Evolutionary conservation across 2,888 invertebrate genomes (phyloP).

Genomic region (Eilema depressum): DNA sequence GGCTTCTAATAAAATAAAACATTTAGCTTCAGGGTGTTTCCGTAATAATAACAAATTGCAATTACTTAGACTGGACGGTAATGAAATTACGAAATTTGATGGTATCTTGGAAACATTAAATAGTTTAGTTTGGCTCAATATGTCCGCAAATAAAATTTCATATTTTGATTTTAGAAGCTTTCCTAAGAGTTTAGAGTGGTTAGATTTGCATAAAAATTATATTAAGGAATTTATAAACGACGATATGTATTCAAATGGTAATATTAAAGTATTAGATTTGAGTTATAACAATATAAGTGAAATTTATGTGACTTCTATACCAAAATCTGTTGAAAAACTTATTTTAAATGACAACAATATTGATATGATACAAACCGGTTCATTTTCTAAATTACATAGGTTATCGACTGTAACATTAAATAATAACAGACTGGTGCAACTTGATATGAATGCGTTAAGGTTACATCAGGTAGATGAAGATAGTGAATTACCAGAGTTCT

Average conservation of each 20-base stretch:
- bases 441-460: constrained; percentile 91
- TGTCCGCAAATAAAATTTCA: constrained; percentile 91
- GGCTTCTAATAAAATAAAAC: constrained; percentile 92
- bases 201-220: constrained; percentile 92
- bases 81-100: constrained; percentile 91
- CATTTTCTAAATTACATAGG: constrained; percentile 90
- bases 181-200: constrained; percentile 91
- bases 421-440: constrained; percentile 90
- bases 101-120: constrained; percentile 91
- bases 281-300: constrained; percentile 91
- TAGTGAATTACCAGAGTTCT: constrained; percentile 92
- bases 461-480: constrained; percentile 89
- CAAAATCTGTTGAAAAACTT: constrained; percentile 90
- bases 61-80: constrained; percentile 92
- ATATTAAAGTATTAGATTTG: constrained; percentile 91
- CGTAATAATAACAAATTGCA: constrained; percentile 90
- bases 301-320: constrained; percentile 89
- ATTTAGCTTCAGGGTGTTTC: constrained; percentile 91
- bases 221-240: constrained; percentile 89
- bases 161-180: constrained; percentile 93
- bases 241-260: constrained; percentile 84
- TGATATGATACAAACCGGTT: constrained; percentile 89
- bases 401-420: constrained; percentile 91
- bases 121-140: constrained; percentile 92
- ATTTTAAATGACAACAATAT: constrained; percentile 92